These are phyloP conservation scores for Raillietiella orientalis DNA, from an alignment of 2,888 invertebrate genomes.

Conservation along the genomic window DNA sequence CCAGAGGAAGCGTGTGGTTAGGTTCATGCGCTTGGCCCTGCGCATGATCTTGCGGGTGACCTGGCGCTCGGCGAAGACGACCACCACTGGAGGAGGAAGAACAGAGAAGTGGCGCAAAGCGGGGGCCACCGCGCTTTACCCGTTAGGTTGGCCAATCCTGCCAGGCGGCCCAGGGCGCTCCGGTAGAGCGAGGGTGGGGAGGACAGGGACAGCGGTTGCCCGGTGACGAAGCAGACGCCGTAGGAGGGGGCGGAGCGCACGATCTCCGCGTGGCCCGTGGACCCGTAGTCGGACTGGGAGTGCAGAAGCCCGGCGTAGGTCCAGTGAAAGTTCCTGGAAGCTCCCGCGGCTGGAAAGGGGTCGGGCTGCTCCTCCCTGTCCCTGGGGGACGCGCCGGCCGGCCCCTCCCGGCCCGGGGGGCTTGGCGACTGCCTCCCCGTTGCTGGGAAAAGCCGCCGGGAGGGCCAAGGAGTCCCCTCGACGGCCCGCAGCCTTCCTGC, in stretches of 20 bases:
- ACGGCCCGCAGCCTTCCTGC: neutral
- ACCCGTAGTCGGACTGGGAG: constrained; percentile 21
- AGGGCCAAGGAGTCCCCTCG: too few species aligned
- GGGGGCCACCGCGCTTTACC: too few species aligned
- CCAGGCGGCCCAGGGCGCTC: too few species aligned
- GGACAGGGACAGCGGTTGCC: too few species aligned
- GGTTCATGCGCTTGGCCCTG: constrained; percentile 54
- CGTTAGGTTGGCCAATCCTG: too few species aligned
- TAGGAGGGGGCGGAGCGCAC: constrained; percentile 13
- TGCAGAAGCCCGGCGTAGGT: constrained; percentile 20
- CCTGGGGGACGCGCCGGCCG: too few species aligned
- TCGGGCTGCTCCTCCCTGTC: too few species aligned
- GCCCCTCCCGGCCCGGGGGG: too few species aligned
- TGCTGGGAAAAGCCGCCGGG: too few species aligned
- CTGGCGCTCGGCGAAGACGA: constrained; percentile 83
- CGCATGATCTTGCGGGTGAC: constrained; percentile 86
- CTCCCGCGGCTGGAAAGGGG: too few species aligned
- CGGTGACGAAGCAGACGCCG: constrained; percentile 19
- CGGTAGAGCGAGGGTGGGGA: too few species aligned
- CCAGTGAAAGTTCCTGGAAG: constrained; percentile 17
- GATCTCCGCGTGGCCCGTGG: constrained; percentile 17
- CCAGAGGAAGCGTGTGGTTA: constrained; percentile 71
- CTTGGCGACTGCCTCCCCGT: too few species aligned
- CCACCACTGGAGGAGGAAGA: constrained; percentile 30
- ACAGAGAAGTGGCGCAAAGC: constrained; percentile 1